Evolutionary conservation across 2,888 invertebrate species (phyloP), one percentile per base, ranked within the genome.

Genomic region (Branchellion lobata): DNA sequence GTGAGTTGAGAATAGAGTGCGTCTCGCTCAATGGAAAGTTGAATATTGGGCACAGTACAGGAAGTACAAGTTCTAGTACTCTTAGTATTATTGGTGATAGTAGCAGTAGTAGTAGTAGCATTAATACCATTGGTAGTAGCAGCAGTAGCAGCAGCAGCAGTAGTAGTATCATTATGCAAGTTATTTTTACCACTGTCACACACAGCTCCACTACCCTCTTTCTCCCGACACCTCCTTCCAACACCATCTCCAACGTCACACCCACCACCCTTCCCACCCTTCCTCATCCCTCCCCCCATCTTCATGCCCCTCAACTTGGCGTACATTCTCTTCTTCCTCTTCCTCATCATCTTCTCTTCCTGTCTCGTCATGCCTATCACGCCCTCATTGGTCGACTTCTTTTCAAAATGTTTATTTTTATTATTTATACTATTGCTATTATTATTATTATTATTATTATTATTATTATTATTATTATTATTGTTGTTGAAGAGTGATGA

Each of bases 301-400:
- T 57, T 57, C 61, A 57, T 18, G 3, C 24, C 61, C 24, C 24
- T 57, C 61, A 57, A 57, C 61, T 57, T 57, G 3, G 5, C 61
- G 24, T 24, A 57, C 61, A 57, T 57, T n/a, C 24, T 57, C 24
- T n/a, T 57, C 61, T 57, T 57, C 61, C 61, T 57, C 61, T n/a
- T 57, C 61, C 21, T 57, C 61, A 57, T 57, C 24, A 5, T n/a
- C 21, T 24, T 57, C 24, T 57, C 61, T 24, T 24, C 24, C 24
- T 57, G 5, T 5, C 21, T n/a, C 21, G 21, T n/a, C 61, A 57
- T 5, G n/a, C 61, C 24, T 18, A 3, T n/a, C 5, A 24, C 21
- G 14, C 61, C 21, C 21, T n/a, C 21, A 14, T n/a, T n/a, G 3
- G 5, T 57, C 61, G 14, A 24, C 21, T 57, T 57, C 3, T 18